Percentiles rank a stretch among this genome's conserved stretches.
Evolutionary conservation across 2,113 vertebrate genomes (phyloP).

Genomic region (Passer montanus): DNA sequence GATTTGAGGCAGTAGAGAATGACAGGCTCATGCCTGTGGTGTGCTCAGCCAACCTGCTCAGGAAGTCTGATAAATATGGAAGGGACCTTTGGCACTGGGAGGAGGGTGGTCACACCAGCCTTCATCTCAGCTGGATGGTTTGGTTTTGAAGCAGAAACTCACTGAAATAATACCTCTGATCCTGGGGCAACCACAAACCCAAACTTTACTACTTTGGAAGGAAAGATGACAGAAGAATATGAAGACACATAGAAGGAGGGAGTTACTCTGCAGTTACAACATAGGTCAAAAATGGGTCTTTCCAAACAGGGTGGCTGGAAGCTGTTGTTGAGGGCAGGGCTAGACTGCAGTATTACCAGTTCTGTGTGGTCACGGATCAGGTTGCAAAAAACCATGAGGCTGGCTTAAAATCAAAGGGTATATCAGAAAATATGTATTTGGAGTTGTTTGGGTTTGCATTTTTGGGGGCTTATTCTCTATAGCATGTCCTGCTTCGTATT

Average conservation of each 20-base stretch:
- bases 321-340: background rate
- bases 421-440: background rate
- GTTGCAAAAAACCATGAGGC: background rate
- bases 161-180: background rate
- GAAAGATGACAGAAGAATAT: background rate
- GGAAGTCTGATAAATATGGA: background rate
- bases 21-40: background rate
- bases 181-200: background rate
- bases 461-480: background rate
- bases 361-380: background rate
- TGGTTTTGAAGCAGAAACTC: background rate
- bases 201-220: background rate
- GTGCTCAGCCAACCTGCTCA: background rate
- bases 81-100: background rate
- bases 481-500: background rate
- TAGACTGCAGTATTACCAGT: background rate
- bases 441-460: background rate
- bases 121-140: background rate
- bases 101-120: background rate
- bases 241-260: background rate
- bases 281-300: background rate
- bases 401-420: background rate
- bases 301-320: background rate
- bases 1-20: background rate
- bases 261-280: background rate